Percentiles rank a stretch among this genome's conserved stretches.
phyloP scores from a whole-genome alignment of 2,888 invertebrate genomes.

The Ectemnius lituratus region DNA sequence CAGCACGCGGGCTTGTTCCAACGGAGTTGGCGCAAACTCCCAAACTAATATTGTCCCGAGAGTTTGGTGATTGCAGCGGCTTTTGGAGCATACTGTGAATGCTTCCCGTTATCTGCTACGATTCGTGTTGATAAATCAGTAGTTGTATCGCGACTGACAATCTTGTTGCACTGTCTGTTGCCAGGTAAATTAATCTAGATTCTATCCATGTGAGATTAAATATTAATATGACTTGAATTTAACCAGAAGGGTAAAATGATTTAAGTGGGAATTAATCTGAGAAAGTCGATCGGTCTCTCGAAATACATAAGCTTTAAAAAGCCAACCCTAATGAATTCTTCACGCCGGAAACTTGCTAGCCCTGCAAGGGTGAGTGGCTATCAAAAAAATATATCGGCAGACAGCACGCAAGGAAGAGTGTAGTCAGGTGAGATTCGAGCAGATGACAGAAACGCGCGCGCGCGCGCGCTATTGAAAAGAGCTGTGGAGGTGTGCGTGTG shows the following conservation, averaged over 20 bases:
- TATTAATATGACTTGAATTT: too few species aligned
- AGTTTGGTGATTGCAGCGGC: slow-evolving; percentile 34
- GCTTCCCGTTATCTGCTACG: too few species aligned
- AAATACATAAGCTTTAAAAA: too few species aligned
- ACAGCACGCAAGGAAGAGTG: slow-evolving; percentile 24
- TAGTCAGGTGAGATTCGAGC: slow-evolving; percentile 16
- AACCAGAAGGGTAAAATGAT: too few species aligned
- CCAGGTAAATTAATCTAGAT: too few species aligned
- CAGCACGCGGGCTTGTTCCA: slow-evolving; percentile 36
- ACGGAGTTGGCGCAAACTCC: slow-evolving; percentile 40
- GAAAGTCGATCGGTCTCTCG: too few species aligned
- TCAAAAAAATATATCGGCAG: slow-evolving; percentile 36
- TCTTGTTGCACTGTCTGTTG: too few species aligned
- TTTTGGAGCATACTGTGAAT: too few species aligned
- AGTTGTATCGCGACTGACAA: too few species aligned
- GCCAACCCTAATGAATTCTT: slow-evolving; percentile 13
- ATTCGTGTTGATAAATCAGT: too few species aligned
- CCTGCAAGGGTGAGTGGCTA: slow-evolving; percentile 9
- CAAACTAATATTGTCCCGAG: slow-evolving; percentile 43
- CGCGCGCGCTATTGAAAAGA: slow-evolving; percentile 8
- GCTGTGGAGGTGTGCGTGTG: slow-evolving; percentile 42
- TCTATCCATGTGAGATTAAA: too few species aligned
- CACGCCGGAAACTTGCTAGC: slow-evolving; percentile 6
- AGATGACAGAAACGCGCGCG: slow-evolving; percentile 7
- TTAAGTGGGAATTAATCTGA: too few species aligned